Evolutionary conservation across 2,113 vertebrate genomes (phyloP), one percentile per base, ranked within the genome.

Genomic region (Albula goreensis): DNA sequence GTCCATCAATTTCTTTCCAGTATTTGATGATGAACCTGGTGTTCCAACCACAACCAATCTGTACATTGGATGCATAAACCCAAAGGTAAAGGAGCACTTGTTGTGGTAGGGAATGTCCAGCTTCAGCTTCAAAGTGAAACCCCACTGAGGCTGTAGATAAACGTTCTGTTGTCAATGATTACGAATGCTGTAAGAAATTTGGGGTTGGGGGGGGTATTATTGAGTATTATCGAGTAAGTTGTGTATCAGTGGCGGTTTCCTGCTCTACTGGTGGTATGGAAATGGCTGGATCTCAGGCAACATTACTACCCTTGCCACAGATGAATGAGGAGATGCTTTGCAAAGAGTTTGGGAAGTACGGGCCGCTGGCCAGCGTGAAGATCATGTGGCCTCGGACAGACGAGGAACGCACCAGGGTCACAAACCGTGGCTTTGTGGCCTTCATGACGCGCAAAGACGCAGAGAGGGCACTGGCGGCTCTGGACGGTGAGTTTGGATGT

Each of bases 381-480:
- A 96, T 96, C 12, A 96, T 96, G 96, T 96, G 96, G 96, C 96
- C 96, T 9, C 94, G 96, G n/a, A 96, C 94, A 0, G 96, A 96
- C 0, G 95, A 96, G 88, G 96, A 96, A 88, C 92, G 95, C 80
- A 92, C 93, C 78, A 87, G 96, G 86, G 94, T 94, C 50, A 94
- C 95, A 17, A 96, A 96, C 90, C 91, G 96, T 66, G 96, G 95
- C 81, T 96, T 96, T 53, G 96, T 96, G 88, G 96, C 96, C 56
- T 96, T 95, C 86, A 96, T 96, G 96, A 96, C 95, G 5, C 93
- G 96, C 15, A 96, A 94, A 90, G 95, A 96, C 83, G 95, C 96
- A 0, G 96, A 96, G 87, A 91, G 94, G 82, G 96, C 95, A 51
- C 88, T 96, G 90, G 91, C 94, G 48, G 92, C 95, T 2, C 93